Base-by-base conservation (phyloP, 2,797 vertebrate genomes). In the Anableps anableps region DNA sequence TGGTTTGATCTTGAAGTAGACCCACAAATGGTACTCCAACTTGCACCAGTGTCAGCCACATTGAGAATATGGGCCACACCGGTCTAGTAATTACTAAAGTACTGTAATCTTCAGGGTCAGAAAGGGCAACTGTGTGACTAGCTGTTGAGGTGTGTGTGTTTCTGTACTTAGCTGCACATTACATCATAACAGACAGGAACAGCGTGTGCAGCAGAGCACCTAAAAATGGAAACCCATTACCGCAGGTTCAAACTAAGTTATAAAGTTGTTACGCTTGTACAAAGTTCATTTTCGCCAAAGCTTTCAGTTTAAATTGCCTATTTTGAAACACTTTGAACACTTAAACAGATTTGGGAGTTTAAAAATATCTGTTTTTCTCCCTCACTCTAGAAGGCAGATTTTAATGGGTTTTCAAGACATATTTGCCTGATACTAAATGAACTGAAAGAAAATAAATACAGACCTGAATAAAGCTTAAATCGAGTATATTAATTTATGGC, bases 1-100 rank as follows among this genome's bases (percentile, higher is more conserved):
- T 87, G 47, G 34, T 80, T 81, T 88, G 87, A 89, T 91, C 91
- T 94, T 94, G 88, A 83, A 81, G 78, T 68, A 80, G 81, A 75
- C 76, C 16, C 60, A 73, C 72, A 82, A 17, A 70, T 26, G 21
- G 9, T 34, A 74, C 80, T 72, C 62, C 71, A 75, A 62, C 29
- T 48, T 79, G 77, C 78, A 47, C 80, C 86, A 82, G 79, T 91
- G 80, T 86, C 86, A 80, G 85, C 80, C 80, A 41, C 36, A 41
- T 8, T 38, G 62, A 36, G 75, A 76, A 43, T 26, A 51, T 80
- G 55, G 72, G 41, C 72, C 82, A 79, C 55, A 75, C 64, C 76
- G 78, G 29, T 80, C 70, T 73, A 81, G 85, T 85, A 83, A 90
- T 93, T 86, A 83, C 86, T 89, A 84, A 64, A 85, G 55, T 72